These are phyloP conservation scores for Seira ritae DNA, from an alignment of 2,888 invertebrate species.

Conservation along the genomic window DNA sequence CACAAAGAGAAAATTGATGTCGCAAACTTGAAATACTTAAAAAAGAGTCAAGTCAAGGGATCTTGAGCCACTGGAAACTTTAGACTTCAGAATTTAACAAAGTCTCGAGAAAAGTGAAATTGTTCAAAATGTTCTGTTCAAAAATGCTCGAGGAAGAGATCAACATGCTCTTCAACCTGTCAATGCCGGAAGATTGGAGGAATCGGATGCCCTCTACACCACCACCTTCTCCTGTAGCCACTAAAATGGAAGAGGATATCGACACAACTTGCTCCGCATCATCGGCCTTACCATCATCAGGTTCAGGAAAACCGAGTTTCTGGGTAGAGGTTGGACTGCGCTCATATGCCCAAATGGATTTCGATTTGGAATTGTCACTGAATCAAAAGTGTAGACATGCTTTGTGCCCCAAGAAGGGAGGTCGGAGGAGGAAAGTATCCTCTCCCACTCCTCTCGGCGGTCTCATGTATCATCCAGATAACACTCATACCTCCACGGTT, in stretches of 20 bases:
- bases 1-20: no score
- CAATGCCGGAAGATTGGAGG: constrained; percentile 64
- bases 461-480: constrained; percentile 26
- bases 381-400: not conserved
- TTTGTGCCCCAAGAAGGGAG: not conserved
- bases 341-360: constrained; percentile 53
- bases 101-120: no score
- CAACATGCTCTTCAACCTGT: constrained; percentile 57
- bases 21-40: no score
- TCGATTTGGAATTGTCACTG: constrained; percentile 52
- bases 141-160: constrained; percentile 68
- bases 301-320: constrained; percentile 29
- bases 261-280: no score
- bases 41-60: no score
- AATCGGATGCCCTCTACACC: constrained; percentile 43
- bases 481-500: not conserved
- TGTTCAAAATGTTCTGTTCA: not conserved
- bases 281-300: not conserved
- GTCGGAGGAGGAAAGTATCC: not conserved
- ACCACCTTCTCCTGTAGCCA: not conserved
- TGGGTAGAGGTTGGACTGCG: constrained; percentile 61
- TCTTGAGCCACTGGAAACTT: no score
- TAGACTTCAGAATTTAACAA: no score
- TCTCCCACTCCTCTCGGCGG: constrained; percentile 30
- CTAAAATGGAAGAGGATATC: not conserved